A percentile compares a stretch with the other conserved stretches of the same genome.
Evolutionary conservation across 2,113 vertebrate genomes (phyloP).

Genomic region (Meles meles): DNA sequence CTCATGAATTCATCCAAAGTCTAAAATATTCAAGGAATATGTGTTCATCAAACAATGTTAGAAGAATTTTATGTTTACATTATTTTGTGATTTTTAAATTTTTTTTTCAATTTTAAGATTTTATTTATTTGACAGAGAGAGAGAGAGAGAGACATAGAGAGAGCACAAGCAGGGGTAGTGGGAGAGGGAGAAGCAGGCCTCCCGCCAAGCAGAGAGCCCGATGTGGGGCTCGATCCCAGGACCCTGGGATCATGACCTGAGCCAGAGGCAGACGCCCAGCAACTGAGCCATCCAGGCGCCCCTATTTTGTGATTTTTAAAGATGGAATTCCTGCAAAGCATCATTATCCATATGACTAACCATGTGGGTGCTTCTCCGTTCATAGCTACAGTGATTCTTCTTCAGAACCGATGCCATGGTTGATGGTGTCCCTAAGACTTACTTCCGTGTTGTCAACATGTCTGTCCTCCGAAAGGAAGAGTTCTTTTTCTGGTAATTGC

Average conservation of each 20-base stretch:
- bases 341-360: neutral
- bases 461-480: neutral
- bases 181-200: too few relatives aligned
- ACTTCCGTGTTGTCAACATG: rapidly evolving
- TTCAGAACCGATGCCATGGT: neutral
- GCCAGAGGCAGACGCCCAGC: too few relatives aligned
- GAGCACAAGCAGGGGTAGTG: too few relatives aligned
- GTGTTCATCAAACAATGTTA: neutral
- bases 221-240: too few relatives aligned
- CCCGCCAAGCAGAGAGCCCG: too few relatives aligned
- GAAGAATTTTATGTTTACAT: neutral
- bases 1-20: neutral
- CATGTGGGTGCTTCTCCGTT: neutral
- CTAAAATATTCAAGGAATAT: neutral
- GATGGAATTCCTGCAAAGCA: neutral
- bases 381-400: neutral
- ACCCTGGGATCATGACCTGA: too few relatives aligned
- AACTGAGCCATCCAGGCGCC: too few relatives aligned
- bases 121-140: too few relatives aligned
- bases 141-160: too few relatives aligned
- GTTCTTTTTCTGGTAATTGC: neutral
- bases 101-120: too few relatives aligned
- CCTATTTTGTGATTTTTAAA: neutral
- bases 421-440: neutral
- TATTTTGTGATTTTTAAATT: neutral